Conservation (phyloP, 2,888 invertebrate species). For the Scaeva pyrastri region DNA sequence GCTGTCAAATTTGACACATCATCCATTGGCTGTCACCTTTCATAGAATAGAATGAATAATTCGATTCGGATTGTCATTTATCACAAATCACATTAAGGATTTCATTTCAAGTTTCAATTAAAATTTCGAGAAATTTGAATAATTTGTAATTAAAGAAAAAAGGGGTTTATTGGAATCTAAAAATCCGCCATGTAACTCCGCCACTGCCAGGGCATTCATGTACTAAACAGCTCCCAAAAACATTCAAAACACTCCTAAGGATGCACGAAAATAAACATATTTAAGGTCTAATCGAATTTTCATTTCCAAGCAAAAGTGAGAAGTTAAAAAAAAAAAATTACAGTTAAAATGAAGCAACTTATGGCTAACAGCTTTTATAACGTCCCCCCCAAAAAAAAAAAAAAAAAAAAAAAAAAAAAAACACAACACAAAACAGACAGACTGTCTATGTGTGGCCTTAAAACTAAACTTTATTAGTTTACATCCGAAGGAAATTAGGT, state of each 20-base stretch:
- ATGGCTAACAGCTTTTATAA: not conserved
- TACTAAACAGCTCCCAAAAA: not conserved
- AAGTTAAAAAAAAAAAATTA: not conserved
- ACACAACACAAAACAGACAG: constrained; percentile 4
- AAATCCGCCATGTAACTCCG: no score
- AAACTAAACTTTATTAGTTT: constrained; percentile 44
- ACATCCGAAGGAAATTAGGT: constrained; percentile 58
- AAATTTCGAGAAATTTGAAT: no score
- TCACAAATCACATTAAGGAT: no score
- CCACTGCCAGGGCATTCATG: no score
- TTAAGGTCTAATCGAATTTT: constrained; percentile 19
- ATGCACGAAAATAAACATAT: not conserved
- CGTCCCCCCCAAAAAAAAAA: not conserved
- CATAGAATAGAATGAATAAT: no score
- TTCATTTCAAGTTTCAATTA: no score
- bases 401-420: not conserved
- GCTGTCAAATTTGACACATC: no score
- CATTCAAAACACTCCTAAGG: no score
- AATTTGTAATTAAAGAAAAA: no score
- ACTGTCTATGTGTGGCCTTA: constrained; percentile 9
- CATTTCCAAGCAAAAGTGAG: constrained; percentile 2
- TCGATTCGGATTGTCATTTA: no score
- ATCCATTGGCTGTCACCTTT: no score
- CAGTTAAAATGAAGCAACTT: not conserved
- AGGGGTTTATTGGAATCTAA: no score